Base-by-base conservation (phyloP, 2,888 invertebrate species). In the Drosophila helvetica region DNA sequence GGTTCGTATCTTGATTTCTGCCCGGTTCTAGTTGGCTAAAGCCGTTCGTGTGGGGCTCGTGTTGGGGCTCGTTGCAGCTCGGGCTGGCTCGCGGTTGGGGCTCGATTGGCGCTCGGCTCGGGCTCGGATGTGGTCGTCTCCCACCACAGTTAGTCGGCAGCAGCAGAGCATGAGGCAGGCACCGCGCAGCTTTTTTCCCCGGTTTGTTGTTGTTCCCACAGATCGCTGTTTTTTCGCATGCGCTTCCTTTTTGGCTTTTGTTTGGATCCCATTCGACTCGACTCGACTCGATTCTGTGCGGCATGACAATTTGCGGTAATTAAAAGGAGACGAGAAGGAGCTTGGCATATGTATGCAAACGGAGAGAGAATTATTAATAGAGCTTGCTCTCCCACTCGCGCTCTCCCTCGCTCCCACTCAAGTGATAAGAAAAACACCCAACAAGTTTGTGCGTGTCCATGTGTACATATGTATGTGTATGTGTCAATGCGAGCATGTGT, bases 21-120 rank as follows among this genome's bases (percentile, higher is more conserved):
- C 88, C 74, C 87, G 85, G 84, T 86, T 88, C 86, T 82, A 88
- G 78, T 84, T 82, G 84, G 82, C 58, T 76, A 74, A 53, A 71
- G 55, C 71, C 48, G 73, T 71, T 76, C 77, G 76, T 75, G 77
- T 70, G 73, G 70, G 43, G 72, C 61, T 63, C 65, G 59, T 38
- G 56, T 33, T 25, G 45, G n/a, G 25, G 47, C 19, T 43, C 53
- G 52, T 18, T 7, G 19, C 6, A 18, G n/a, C 19, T 66, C 66
- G 68, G 33, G 5, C 15, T 6, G 42, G 22, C 30, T 15, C 38
- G 71, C 73, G 79, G 77, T 67, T 65, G 53, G 27, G 17, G 38
- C 46, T 53, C 60, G 61, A 52, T 27, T 25, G 45, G 12, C 33
- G 47, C 17, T 43, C 53, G 38, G 52, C 30, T 0, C 9, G 1